Base-by-base conservation (phyloP, 2,888 invertebrate genomes). In the Tolmerus cingulatus region DNA sequence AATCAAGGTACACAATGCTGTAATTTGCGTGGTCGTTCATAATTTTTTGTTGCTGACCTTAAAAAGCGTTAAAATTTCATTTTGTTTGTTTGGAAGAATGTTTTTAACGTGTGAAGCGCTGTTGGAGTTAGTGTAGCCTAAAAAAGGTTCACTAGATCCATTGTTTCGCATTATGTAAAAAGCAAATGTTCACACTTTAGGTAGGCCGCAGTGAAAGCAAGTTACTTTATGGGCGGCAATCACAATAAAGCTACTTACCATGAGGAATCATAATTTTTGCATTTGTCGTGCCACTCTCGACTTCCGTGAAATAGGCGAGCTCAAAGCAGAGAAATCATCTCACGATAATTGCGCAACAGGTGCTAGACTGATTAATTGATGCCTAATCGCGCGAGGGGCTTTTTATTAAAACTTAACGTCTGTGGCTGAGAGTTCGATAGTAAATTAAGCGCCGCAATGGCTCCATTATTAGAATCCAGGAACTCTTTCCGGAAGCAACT, bases 101-200 rank as follows among this genome's bases (percentile, higher is more conserved):
- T 55, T 43, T 43, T 43, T 43, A 43, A 34, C 34, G 34, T 30
- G 34, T n/a, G 76, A n/a, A 34, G 37, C 76, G 37, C 7, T 14
- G 14, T 46, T 46, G 43, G n/a, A n/a, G n/a, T 12, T 46, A 3
- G 30, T 30, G 34, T 40, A 74, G 30, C 14, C 74, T 30, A 14
- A 46, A 46, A 30, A 34, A 34, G 34, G 76, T 16, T 30, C 76
- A 2, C 76, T 23, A 66, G 19, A 34, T 16, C 76, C 76, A 76
- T 76, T 76, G 76, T 76, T 76, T 76, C 37, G 34, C 19, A n/a
- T 76, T 76, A 76, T 76, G 76, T 37, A 76, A 76, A 76, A 76
- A 37, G 5, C 2, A 34, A 76, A 76, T 76, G 0, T 76, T 76
- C 76, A 1, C 37, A n/a, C 34, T 76, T 76, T 76, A 19, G n/a